These are phyloP conservation scores for Channa striata DNA, from an alignment of 2,797 vertebrate species.

Conservation along the genomic window DNA sequence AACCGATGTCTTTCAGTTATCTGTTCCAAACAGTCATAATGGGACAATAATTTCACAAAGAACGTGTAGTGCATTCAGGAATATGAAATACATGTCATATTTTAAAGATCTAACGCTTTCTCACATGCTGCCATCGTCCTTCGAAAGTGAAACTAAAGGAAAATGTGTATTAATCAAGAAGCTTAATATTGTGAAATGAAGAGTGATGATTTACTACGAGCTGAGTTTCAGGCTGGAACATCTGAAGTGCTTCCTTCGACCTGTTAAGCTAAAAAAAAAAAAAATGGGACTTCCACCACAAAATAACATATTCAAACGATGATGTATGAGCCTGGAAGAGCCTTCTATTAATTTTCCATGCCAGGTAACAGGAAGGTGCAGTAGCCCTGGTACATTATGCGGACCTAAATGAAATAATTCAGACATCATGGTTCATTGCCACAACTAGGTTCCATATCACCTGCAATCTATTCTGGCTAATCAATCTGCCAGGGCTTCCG, in stretches of 20 bases:
- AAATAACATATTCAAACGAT: slow-evolving; percentile 71
- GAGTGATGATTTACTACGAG: slow-evolving; percentile 13
- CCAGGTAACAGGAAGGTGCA: slow-evolving; percentile 66
- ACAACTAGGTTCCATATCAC: slow-evolving; percentile 80
- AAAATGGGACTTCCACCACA: slow-evolving; percentile 42
- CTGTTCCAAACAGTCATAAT: no score
- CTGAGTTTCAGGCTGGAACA: slow-evolving; percentile 23
- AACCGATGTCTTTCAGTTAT: no score
- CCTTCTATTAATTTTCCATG: slow-evolving; percentile 76
- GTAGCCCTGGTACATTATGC: slow-evolving; percentile 76
- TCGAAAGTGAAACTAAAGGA: background rate
- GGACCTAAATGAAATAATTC: slow-evolving; percentile 84
- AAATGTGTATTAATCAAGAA: background rate
- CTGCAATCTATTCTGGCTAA: slow-evolving; percentile 81
- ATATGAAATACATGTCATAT: background rate
- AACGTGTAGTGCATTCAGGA: background rate
- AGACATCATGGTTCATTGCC: slow-evolving; percentile 83
- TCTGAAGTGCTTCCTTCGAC: slow-evolving; percentile 34
- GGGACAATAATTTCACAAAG: no score
- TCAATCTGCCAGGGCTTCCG: slow-evolving; percentile 76
- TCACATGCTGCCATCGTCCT: background rate
- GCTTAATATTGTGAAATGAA: slow-evolving; percentile 16
- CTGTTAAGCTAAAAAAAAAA: slow-evolving; percentile 48
- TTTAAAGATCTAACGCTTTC: background rate
- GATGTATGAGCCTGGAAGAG: slow-evolving; percentile 68